Evolutionary conservation across 2,797 vertebrate species (phyloP), one percentile per base, ranked within the genome.

Genomic region (Bradypodion pumilum): DNA sequence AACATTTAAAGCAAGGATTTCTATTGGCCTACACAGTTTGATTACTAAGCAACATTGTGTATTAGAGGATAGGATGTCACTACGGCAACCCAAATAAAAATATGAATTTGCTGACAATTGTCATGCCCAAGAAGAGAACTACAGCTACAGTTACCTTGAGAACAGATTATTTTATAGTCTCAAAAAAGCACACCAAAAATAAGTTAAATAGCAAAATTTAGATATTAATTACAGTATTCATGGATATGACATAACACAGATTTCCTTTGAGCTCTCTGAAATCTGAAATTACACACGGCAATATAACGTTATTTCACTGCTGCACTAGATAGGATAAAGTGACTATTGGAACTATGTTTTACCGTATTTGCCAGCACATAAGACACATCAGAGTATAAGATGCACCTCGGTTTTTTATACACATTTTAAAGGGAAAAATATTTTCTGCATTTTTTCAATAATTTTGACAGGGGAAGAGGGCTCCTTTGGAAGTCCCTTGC

Each of bases 151-250:
- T 63, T 65, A 87, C 72, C 74, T 66, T 82, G 89, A 89, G 89
- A 89, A 72, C 78, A 86, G 84, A 82, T 85, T 92, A 86, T 83
- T 86, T 91, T 80, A 89, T 27, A 78, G 82, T 88, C 78, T 89
- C 0, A 25, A 42, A 56, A 86, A 87, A 83, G 80, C 85, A 78
- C 12, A 56, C 77, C 73, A 90, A 79, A 78, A 86, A 89, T 72
- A 91, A 13, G 1, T 81, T 90, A 79, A 88, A 90, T 44, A 89
- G 80, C 35, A 84, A 90, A 89, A 91, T 88, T 88, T 87, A n/a
- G n/a, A n/a, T n/a, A n/a, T n/a, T n/a, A n/a, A n/a, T n/a, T n/a
- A n/a, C n/a, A n/a, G n/a, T 80, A 79, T 74, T 75, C 81, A 72
- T 12, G 7, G 23, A 77, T 52, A 46, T 23, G 2, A 12, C n/a